Conservation (phyloP, 2,113 vertebrate species). For the Uropsilus gracilis region DNA sequence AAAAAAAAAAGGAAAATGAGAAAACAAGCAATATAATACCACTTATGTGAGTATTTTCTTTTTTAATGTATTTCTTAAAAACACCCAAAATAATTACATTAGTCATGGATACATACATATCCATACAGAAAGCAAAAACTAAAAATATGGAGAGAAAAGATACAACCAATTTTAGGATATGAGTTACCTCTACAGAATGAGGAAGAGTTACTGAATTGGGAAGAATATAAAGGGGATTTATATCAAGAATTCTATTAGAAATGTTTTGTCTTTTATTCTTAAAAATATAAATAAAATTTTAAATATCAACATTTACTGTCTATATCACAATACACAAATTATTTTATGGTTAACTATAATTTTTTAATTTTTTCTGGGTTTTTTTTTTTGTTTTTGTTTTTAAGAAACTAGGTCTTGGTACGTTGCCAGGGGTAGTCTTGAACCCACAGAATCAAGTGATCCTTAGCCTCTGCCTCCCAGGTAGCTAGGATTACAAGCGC, state of each 20-base stretch:
- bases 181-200: background rate
- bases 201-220: background rate
- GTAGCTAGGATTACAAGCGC: too few relatives aligned
- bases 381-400: too few relatives aligned
- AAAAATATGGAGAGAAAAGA: slow-evolving; percentile 13
- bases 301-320: slow-evolving; percentile 18
- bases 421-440: too few relatives aligned
- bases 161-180: background rate
- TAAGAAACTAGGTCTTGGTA: too few relatives aligned
- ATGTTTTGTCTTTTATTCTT: background rate
- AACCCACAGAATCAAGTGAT: too few relatives aligned
- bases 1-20: slow-evolving; percentile 27
- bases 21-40: background rate
- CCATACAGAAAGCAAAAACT: background rate
- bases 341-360: background rate
- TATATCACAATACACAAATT: background rate
- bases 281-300: background rate
- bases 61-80: background rate
- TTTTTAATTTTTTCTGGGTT: background rate
- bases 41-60: background rate
- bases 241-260: background rate
- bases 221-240: background rate
- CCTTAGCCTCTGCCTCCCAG: too few relatives aligned
- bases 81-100: background rate
- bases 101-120: background rate